Evolutionary conservation across 2,797 vertebrate species (phyloP).

Genomic region (Euthynnus affinis): DNA sequence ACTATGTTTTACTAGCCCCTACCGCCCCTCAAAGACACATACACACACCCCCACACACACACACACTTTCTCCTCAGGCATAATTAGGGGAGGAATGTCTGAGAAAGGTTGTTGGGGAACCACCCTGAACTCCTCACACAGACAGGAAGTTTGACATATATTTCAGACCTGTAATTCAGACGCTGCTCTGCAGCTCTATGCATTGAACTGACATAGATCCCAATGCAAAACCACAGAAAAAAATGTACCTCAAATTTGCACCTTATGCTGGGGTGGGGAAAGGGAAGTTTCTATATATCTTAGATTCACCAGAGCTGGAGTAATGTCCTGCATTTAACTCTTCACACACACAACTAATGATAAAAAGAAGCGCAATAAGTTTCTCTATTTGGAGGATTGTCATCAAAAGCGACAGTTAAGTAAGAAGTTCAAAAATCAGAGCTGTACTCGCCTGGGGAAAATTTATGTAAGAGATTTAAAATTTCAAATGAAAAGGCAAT

Average conservation of each 20-base stretch:
- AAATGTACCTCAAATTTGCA: not conserved
- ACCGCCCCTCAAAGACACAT: slow-evolving; percentile 2
- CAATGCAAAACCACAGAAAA: not conserved
- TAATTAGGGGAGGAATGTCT: slow-evolving; percentile 76
- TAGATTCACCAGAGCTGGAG: not conserved
- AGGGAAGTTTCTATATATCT: not conserved
- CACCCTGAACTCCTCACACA: slow-evolving; percentile 50
- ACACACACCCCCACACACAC: slow-evolving; percentile 20
- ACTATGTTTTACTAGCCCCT: slow-evolving; percentile 22
- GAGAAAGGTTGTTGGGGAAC: slow-evolving; percentile 48
- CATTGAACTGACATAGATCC: slow-evolving; percentile 6
- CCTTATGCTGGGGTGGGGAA: not conserved
- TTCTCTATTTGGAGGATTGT: slow-evolving; percentile 24
- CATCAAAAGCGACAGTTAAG: slow-evolving; percentile 27
- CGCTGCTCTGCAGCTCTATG: slow-evolving; percentile 16
- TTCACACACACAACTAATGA: not conserved
- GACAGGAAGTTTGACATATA: slow-evolving; percentile 55
- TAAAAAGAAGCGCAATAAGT: not conserved
- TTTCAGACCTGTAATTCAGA: slow-evolving; percentile 55
- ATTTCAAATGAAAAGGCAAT: slow-evolving; percentile 1
- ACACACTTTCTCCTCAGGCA: slow-evolving; percentile 24
- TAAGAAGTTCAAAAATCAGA: slow-evolving; percentile 7
- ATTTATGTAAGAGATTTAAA: not conserved
- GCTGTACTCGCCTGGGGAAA: not conserved
- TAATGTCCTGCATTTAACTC: not conserved